These are phyloP conservation scores for Cyclophora punctaria DNA, from an alignment of 2,888 invertebrate species.

Conservation along the genomic window DNA sequence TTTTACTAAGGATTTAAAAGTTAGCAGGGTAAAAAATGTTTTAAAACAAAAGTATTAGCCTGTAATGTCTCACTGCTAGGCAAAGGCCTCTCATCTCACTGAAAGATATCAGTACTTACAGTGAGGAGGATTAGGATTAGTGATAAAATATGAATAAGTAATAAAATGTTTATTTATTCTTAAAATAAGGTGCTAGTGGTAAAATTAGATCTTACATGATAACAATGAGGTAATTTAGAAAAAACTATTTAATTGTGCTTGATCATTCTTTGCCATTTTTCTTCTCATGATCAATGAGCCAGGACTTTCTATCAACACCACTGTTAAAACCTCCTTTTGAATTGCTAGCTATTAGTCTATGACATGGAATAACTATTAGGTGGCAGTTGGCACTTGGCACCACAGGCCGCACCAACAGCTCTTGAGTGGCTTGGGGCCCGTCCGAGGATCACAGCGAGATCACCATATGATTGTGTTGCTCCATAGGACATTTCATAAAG, in stretches of 20 bases:
- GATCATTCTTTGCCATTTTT: constrained; percentile 20
- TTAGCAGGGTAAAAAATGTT: too few relatives aligned
- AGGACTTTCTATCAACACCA: constrained; percentile 68
- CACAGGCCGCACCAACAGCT: constrained; percentile 59
- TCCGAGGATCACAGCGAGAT: constrained; percentile 49
- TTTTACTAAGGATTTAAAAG: too few relatives aligned
- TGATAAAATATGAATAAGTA: not conserved
- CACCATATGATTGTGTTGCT: constrained; percentile 51
- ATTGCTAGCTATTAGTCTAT: constrained; percentile 42
- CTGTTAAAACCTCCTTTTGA: constrained; percentile 69
- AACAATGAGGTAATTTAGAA: not conserved
- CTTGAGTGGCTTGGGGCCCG: constrained; percentile 49
- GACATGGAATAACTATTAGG: constrained; percentile 57
- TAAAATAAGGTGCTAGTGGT: not conserved
- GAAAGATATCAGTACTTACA: too few relatives aligned
- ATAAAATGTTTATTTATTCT: not conserved
- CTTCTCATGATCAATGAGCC: constrained; percentile 64
- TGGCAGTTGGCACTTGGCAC: constrained; percentile 60
- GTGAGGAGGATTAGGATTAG: not conserved
- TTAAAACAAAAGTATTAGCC: too few relatives aligned
- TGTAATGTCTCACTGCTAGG: not conserved
- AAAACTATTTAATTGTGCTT: not conserved
- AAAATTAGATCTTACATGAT: not conserved
- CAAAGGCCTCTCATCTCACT: too few relatives aligned
- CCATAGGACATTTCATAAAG: constrained; percentile 52